Conservation (phyloP, 2,888 invertebrate species). For the Neocrepidodera transversa region DNA sequence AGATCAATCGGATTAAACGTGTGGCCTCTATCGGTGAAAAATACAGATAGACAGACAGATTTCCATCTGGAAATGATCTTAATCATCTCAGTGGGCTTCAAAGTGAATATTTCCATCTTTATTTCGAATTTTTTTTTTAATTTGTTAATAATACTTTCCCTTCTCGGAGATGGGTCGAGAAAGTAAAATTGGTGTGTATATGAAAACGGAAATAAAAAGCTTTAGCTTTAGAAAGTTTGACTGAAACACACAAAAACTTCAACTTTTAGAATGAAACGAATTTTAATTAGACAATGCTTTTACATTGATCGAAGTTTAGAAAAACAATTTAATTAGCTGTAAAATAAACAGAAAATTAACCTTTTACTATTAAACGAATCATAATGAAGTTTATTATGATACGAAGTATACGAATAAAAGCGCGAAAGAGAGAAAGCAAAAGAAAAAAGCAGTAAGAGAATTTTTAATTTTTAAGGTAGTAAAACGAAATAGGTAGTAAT, state of each 20-base stretch:
- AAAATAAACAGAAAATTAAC: conserved; percentile 44
- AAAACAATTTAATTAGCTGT: conserved; percentile 48
- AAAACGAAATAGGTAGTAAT: conserved; percentile 60
- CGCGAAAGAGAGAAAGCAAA: conserved; percentile 5
- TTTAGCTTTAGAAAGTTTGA: conserved; percentile 4
- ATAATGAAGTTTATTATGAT: conserved; percentile 54
- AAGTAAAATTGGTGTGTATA: too few relatives aligned
- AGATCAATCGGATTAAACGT: too few relatives aligned
- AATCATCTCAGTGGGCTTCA: too few relatives aligned
- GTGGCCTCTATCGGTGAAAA: too few relatives aligned
- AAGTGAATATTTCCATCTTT: too few relatives aligned
- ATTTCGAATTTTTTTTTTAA: too few relatives aligned
- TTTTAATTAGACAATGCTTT: conserved; percentile 41
- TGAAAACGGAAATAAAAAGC: too few relatives aligned
- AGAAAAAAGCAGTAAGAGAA: conserved; percentile 49
- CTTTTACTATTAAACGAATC: conserved; percentile 50
- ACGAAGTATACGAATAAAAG: conserved; percentile 43
- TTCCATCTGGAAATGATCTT: too few relatives aligned
- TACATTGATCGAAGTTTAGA: conserved; percentile 37
- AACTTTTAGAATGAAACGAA: conserved; percentile 20
- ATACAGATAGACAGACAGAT: too few relatives aligned
- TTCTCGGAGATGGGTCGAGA: too few relatives aligned
- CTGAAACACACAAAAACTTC: conserved; percentile 5
- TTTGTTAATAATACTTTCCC: too few relatives aligned
- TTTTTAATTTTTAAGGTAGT: conserved; percentile 59